Conservation (phyloP, 2,888 invertebrate genomes). For the Aspidiotus destructor region DNA sequence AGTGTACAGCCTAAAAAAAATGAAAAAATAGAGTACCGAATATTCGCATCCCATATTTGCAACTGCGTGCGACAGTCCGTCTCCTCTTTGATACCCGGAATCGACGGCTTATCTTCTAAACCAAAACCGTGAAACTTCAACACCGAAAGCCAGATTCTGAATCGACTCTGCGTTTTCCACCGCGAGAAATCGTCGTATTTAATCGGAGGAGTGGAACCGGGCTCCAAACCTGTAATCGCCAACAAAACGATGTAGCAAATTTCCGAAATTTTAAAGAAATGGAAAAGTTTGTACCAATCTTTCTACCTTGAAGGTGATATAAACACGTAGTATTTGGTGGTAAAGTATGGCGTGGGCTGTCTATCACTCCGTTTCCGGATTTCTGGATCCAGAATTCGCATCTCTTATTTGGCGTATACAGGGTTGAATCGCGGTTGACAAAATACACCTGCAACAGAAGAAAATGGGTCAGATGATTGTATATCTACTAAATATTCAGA, state of each 20-base stretch:
- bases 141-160: slow-evolving; percentile 75
- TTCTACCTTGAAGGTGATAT: slow-evolving; percentile 59
- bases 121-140: slow-evolving; percentile 73
- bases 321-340: slow-evolving; percentile 82
- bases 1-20: not conserved
- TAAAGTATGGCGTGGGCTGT: slow-evolving; percentile 74
- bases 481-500: not conserved
- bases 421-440: slow-evolving; percentile 71
- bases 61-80: slow-evolving; percentile 67
- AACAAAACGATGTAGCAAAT: too few relatives aligned
- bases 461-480: slow-evolving; percentile 3
- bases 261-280: too few relatives aligned
- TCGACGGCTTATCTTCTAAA: slow-evolving; percentile 48
- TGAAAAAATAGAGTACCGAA: not conserved
- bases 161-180: slow-evolving; percentile 44
- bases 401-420: slow-evolving; percentile 73
- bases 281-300: too few relatives aligned
- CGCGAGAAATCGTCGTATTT: slow-evolving; percentile 40
- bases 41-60: slow-evolving; percentile 71
- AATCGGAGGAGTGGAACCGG: slow-evolving; percentile 37
- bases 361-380: slow-evolving; percentile 65
- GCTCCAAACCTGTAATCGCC: slow-evolving; percentile 34
- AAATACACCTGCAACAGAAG: slow-evolving; percentile 60
- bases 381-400: slow-evolving; percentile 82
- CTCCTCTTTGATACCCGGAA: slow-evolving; percentile 38